A percentile compares a stretch with the other conserved stretches of the same genome.
Conservation (phyloP, 2,888 invertebrate species). For the Julus scandinavius region DNA sequence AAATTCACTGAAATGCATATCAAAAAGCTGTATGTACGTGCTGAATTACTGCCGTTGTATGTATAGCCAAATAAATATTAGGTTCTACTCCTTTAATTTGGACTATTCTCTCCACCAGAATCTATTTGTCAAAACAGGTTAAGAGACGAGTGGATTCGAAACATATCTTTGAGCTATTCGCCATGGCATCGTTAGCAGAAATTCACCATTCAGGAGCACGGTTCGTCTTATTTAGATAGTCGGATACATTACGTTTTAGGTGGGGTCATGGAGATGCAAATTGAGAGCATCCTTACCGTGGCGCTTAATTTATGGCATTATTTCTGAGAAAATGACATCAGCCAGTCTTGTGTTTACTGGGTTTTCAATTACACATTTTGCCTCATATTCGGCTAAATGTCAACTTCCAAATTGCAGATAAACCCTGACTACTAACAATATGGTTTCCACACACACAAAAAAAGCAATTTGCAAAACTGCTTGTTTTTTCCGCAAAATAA, state of each 20-base stretch:
- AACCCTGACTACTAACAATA: not conserved
- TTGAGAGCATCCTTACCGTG: not conserved
- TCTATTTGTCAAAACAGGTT: not conserved
- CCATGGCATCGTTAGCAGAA: not conserved
- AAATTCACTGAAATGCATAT: not conserved
- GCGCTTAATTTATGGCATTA: slow-evolving; percentile 3
- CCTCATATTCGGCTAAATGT: not conserved
- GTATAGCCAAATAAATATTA: slow-evolving; percentile 15
- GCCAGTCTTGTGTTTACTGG: not conserved
- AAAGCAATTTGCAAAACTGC: slow-evolving; percentile 5
- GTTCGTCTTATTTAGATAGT: slow-evolving; percentile 8
- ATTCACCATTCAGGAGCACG: not conserved
- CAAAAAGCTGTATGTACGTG: not conserved
- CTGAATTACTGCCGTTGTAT: not conserved
- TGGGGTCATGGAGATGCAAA: not conserved
- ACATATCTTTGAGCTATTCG: not conserved
- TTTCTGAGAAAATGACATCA: slow-evolving; percentile 4
- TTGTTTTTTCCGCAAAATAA: not conserved
- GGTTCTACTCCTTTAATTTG: not conserved
- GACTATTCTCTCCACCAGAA: not conserved
- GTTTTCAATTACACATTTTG: slow-evolving; percentile 13
- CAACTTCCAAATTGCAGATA: not conserved
- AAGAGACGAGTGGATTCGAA: not conserved
- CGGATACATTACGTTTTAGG: slow-evolving; percentile 15
- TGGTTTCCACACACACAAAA: not conserved